These are phyloP conservation scores for Himalopsyche anomala DNA, from an alignment of 2,888 invertebrate species.

Conservation along the genomic window DNA sequence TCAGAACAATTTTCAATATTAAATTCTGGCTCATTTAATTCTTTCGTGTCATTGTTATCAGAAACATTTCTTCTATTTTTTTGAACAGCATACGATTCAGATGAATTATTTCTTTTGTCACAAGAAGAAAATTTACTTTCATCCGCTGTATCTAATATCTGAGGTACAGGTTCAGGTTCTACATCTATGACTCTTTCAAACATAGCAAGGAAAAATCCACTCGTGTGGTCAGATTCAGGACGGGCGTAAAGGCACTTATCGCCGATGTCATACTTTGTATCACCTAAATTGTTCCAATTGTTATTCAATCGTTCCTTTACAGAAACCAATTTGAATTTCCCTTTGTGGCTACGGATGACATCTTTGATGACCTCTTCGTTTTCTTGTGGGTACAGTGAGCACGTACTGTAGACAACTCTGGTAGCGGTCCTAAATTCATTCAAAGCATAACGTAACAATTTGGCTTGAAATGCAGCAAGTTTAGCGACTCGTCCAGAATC, in stretches of 20 bases:
- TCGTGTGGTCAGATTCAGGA: conserved; percentile 87
- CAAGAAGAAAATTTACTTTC: background rate
- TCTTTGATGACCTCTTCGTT: conserved; percentile 94
- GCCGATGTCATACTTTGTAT: conserved; percentile 81
- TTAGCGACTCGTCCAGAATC: conserved; percentile 78
- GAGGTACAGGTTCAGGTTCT: background rate
- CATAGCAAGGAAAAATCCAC: conserved; percentile 96
- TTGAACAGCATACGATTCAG: background rate
- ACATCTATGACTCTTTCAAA: conserved; percentile 77
- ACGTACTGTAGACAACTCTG: conserved; percentile 96
- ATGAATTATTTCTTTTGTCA: background rate
- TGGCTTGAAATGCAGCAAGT: conserved; percentile 87
- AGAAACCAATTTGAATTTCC: conserved; percentile 80
- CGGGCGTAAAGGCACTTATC: conserved; percentile 87
- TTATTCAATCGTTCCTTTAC: conserved; percentile 78
- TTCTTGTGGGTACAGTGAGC: conserved; percentile 92
- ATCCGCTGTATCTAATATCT: background rate
- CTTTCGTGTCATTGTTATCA: conserved; percentile 17
- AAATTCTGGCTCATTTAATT: background rate
- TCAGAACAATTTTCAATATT: conserved; percentile 1
- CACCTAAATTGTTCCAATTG: conserved; percentile 84
- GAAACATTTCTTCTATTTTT: conserved; percentile 50
- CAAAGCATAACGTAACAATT: conserved; percentile 91
- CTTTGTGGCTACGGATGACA: conserved; percentile 77
- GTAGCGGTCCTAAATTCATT: conserved; percentile 88